Percentiles rank a stretch among this genome's conserved stretches.
These are phyloP conservation scores for Cephalopholis sonnerati DNA, from an alignment of 2,113 vertebrate genomes.

Conservation along the genomic window DNA sequence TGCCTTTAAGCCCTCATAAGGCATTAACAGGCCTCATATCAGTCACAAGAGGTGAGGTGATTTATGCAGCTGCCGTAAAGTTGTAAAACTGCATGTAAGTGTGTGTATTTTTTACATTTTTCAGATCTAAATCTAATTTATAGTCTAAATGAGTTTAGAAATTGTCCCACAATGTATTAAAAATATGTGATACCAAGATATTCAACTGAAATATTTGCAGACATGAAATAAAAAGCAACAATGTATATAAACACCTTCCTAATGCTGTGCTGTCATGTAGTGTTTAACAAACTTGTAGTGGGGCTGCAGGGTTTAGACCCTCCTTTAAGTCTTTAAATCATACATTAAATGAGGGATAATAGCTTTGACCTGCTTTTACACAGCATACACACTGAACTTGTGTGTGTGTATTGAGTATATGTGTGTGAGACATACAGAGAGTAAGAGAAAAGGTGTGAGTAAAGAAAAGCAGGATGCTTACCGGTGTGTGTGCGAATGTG, in stretches of 20 bases:
- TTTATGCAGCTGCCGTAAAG: not conserved
- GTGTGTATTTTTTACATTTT: not conserved
- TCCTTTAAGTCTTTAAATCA: not conserved
- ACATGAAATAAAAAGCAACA: not conserved
- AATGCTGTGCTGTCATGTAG: not conserved
- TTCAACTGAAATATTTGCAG: not conserved
- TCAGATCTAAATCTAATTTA: not conserved
- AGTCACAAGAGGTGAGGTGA: not conserved
- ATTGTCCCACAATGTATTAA: not conserved
- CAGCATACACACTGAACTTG: not conserved
- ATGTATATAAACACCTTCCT: not conserved
- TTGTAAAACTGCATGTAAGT: not conserved
- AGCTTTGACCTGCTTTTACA: constrained; percentile 4
- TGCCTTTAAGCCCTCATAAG: not conserved
- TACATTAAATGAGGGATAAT: not conserved
- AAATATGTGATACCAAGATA: not conserved
- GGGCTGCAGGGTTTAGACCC: not conserved
- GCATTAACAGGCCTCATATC: not conserved
- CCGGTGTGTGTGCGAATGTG: constrained; percentile 98
- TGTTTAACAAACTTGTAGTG: not conserved
- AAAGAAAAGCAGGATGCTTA: constrained; percentile 70
- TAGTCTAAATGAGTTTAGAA: not conserved
- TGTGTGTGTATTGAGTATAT: not conserved
- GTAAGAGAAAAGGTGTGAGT: not conserved
- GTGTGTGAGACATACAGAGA: not conserved